Evolutionary conservation across 2,888 invertebrate genomes (phyloP).

Genomic region (Podabrus alpinus): DNA sequence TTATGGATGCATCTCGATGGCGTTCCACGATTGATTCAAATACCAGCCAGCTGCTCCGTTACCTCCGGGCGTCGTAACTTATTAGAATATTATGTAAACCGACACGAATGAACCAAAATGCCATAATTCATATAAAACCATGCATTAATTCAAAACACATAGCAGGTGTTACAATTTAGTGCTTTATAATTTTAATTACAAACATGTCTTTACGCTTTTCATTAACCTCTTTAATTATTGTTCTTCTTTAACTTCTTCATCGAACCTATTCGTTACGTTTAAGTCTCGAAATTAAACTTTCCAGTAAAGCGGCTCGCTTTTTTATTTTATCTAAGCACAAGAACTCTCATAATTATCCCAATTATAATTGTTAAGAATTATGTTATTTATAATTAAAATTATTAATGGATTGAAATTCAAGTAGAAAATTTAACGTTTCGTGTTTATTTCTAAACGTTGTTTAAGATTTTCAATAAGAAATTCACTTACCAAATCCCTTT

Average conservation of each 20-base stretch:
- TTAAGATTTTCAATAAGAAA: constrained; percentile 24
- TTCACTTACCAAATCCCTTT: constrained; percentile 35
- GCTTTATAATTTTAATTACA: constrained; percentile 16
- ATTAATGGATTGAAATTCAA: constrained; percentile 16
- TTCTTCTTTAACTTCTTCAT: background rate
- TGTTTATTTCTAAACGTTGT: constrained; percentile 12
- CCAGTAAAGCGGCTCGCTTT: background rate
- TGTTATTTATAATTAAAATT: constrained; percentile 12
- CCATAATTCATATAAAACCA: constrained; percentile 43
- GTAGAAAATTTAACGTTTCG: constrained; percentile 1
- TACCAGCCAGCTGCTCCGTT: constrained; percentile 37
- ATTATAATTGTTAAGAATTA: constrained; percentile 18
- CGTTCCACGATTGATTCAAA: constrained; percentile 35
- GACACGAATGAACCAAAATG: constrained; percentile 46
- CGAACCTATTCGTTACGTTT: background rate
- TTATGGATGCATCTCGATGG: constrained; percentile 47
- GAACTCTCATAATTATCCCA: constrained; percentile 14
- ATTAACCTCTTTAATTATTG: background rate
- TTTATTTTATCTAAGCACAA: constrained; percentile 4
- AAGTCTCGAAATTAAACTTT: background rate
- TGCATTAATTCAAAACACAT: constrained; percentile 19
- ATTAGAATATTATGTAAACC: constrained; percentile 51
- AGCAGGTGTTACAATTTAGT: constrained; percentile 22
- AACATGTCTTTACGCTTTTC: background rate
- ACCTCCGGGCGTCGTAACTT: constrained; percentile 42